Percentiles rank a stretch among this genome's conserved stretches.
Evolutionary conservation across 92 coral and sea anemone genomes (phyloP).

Genomic region (Epizoanthus ramosus): DNA sequence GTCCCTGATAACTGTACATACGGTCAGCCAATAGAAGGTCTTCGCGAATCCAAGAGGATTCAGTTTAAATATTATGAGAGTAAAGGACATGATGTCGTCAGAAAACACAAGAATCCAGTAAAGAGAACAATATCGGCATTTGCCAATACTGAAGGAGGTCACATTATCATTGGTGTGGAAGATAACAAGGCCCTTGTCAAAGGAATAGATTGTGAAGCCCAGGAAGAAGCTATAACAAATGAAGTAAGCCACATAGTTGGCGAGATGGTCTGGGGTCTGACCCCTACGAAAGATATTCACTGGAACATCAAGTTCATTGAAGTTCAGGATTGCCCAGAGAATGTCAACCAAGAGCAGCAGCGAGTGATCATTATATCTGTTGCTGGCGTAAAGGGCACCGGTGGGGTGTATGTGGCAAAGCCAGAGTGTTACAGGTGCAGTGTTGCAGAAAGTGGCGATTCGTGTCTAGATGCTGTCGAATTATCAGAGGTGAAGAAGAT

Average conservation of each 20-base stretch:
- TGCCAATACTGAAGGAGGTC: slow-evolving; percentile 37
- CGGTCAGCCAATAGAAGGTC: not conserved
- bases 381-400: not conserved
- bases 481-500: not conserved
- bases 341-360: not conserved
- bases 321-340: not conserved
- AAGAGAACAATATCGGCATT: not conserved
- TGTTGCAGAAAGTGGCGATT: not conserved
- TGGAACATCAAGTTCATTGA: not conserved
- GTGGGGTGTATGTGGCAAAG: slow-evolving; percentile 7
- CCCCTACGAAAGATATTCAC: not conserved
- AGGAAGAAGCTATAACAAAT: not conserved
- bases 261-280: not conserved
- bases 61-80: not conserved
- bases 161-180: slow-evolving; percentile 12
- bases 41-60: slow-evolving; percentile 9
- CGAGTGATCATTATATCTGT: slow-evolving; percentile 20
- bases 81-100: not conserved
- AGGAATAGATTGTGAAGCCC: not conserved
- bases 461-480: no score
- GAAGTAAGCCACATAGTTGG: not conserved
- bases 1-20: not conserved
- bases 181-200: not conserved
- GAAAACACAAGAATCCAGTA: not conserved
- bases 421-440: not conserved